Conservation (phyloP, 2,113 vertebrate species). For the Lagopus leucura region DNA sequence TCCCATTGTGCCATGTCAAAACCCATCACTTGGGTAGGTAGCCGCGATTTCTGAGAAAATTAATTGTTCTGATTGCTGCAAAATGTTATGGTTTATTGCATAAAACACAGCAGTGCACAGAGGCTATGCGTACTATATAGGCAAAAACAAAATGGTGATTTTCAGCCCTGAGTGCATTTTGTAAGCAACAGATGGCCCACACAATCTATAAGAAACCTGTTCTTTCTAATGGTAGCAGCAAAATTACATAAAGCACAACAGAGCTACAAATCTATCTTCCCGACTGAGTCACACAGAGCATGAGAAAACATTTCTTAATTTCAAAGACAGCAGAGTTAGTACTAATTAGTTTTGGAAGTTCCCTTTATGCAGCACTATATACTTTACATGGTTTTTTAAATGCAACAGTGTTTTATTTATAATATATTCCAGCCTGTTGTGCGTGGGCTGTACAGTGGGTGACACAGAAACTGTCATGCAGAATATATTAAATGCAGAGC, state of each 20-base stretch:
- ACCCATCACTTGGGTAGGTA: background rate
- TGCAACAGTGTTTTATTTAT: background rate
- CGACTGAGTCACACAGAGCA: background rate
- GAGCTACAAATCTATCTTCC: background rate
- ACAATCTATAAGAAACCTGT: background rate
- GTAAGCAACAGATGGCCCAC: background rate
- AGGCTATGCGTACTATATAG: background rate
- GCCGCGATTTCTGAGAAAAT: background rate
- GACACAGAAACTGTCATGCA: background rate
- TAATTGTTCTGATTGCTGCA: background rate
- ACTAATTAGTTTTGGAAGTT: background rate
- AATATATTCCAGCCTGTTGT: background rate
- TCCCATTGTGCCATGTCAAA: conserved; percentile 1
- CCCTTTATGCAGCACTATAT: background rate
- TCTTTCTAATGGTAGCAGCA: background rate
- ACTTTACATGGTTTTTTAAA: background rate
- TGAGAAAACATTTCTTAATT: background rate
- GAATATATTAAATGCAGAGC: background rate
- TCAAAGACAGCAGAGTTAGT: background rate
- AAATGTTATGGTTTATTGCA: background rate
- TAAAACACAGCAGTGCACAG: background rate
- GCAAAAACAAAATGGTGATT: background rate
- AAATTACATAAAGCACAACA: background rate
- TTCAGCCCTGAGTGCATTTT: background rate
- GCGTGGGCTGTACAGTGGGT: background rate